phyloP scores from a whole-genome alignment of 1,140 invertebrate genomes.

The Mactra quadrangularis region DNA sequence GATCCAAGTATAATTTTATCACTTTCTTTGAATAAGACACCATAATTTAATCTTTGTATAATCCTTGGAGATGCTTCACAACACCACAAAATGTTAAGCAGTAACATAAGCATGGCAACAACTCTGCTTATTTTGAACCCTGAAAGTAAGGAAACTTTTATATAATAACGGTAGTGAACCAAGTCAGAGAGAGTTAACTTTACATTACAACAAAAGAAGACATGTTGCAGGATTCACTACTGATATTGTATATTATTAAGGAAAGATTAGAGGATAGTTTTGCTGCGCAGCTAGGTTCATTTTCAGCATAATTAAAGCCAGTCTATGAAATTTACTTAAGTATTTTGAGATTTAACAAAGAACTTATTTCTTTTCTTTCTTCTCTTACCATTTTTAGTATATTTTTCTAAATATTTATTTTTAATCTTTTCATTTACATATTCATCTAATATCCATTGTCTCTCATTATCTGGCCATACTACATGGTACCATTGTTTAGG shows the following conservation, averaged over 20 bases:
- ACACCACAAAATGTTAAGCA: too few relatives aligned
- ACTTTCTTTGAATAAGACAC: too few relatives aligned
- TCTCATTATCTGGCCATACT: background rate
- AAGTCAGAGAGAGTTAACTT: conserved; percentile 14
- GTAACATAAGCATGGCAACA: background rate
- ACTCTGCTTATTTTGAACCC: too few relatives aligned
- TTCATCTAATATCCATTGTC: background rate
- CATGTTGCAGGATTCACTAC: conserved; percentile 5
- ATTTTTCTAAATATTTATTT: conserved; percentile 4
- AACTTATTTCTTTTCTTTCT: background rate
- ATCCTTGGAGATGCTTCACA: too few relatives aligned
- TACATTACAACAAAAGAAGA: background rate
- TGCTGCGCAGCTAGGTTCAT: too few relatives aligned
- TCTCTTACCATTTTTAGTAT: background rate
- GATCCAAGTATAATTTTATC: too few relatives aligned
- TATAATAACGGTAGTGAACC: conserved; percentile 11
- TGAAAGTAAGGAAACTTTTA: conserved; percentile 16
- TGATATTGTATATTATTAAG: conserved; percentile 1
- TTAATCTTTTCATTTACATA: background rate
- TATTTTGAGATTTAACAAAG: too few relatives aligned
- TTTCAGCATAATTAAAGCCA: too few relatives aligned
- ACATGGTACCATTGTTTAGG: background rate
- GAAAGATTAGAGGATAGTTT: background rate
- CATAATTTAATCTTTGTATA: too few relatives aligned
- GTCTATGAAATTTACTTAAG: too few relatives aligned